These are phyloP conservation scores for Camponotus pennsylvanicus DNA, from an alignment of 1,140 invertebrate genomes.

Conservation along the genomic window DNA sequence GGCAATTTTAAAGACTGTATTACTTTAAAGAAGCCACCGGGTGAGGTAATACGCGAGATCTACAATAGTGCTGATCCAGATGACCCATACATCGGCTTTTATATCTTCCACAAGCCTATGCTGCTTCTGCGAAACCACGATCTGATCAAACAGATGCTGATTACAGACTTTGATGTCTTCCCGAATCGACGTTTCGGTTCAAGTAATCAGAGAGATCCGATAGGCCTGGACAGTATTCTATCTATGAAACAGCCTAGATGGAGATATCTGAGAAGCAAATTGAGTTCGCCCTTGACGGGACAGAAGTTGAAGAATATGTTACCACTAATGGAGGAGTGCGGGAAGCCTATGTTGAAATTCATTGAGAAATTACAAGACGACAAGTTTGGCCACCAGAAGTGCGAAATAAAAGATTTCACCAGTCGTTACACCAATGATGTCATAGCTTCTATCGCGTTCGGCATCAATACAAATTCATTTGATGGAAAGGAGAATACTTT, in stretches of 20 bases:
- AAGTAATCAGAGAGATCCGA: slow-evolving; percentile 68
- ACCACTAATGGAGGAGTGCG: slow-evolving; percentile 81
- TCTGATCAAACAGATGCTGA: slow-evolving; percentile 84
- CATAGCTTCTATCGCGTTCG: slow-evolving; percentile 86
- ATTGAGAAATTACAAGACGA: slow-evolving; percentile 65
- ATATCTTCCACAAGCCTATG: slow-evolving; percentile 81
- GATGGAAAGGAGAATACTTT: slow-evolving; percentile 80
- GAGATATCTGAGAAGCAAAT: slow-evolving; percentile 83
- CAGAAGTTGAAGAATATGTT: slow-evolving; percentile 86
- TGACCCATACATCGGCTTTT: slow-evolving; percentile 82
- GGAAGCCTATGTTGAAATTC: slow-evolving; percentile 67
- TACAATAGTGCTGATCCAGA: slow-evolving; percentile 74
- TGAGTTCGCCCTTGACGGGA: slow-evolving; percentile 85
- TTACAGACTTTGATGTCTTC: slow-evolving; percentile 86
- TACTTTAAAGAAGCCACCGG: slow-evolving; percentile 74
- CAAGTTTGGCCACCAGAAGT: slow-evolving; percentile 57
- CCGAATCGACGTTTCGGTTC: slow-evolving; percentile 83
- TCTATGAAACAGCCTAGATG: slow-evolving; percentile 75
- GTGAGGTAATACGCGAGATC: slow-evolving; percentile 79
- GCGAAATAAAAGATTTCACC: slow-evolving; percentile 81
- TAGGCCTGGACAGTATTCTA: slow-evolving; percentile 76
- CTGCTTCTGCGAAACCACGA: slow-evolving; percentile 84
- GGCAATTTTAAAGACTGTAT: slow-evolving; percentile 77
- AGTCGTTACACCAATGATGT: slow-evolving; percentile 86
- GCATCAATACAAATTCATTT: slow-evolving; percentile 81